phyloP scores from a whole-genome alignment of 2,113 vertebrate species.

The Entelurus aequoreus region DNA sequence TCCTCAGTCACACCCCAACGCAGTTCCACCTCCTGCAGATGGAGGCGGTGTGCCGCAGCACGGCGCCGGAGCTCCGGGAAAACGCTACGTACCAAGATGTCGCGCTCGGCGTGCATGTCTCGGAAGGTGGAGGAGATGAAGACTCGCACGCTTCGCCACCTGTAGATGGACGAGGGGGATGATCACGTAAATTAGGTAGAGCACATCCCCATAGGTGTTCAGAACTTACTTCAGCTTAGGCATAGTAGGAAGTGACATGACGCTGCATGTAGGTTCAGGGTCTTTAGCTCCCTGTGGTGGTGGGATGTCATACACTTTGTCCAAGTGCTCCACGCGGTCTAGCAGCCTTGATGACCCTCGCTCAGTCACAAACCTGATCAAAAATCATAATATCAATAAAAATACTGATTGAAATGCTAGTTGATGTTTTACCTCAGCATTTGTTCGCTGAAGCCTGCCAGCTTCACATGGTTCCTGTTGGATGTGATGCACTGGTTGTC shows the following conservation, averaged over 20 bases:
- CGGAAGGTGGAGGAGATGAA: constrained; percentile 90
- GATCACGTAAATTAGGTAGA: not conserved
- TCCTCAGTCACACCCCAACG: constrained; percentile 88
- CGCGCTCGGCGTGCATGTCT: constrained; percentile 85
- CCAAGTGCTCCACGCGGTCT: constrained; percentile 80
- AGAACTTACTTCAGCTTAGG: constrained; percentile 55
- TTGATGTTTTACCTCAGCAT: constrained; percentile 67
- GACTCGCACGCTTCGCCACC: constrained; percentile 78
- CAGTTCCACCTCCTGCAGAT: constrained; percentile 82
- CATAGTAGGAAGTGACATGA: constrained; percentile 29
- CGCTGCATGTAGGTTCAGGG: constrained; percentile 5
- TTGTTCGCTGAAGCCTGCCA: constrained; percentile 76
- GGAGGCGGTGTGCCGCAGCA: constrained; percentile 64
- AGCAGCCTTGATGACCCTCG: constrained; percentile 77
- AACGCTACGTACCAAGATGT: constrained; percentile 76
- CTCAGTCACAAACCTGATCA: constrained; percentile 79
- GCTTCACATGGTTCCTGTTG: constrained; percentile 46
- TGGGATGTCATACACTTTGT: constrained; percentile 76
- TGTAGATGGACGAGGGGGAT: constrained; percentile 29
- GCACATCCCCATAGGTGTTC: not conserved
- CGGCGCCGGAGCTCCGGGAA: constrained; percentile 80
- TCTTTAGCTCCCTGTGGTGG: constrained; percentile 47
- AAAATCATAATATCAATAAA: not conserved
- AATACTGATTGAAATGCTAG: not conserved
- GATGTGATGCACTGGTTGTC: fast-evolving